Evolutionary conservation across 2,888 invertebrate species (phyloP).

Genomic region (Micoletzkya japonica): DNA sequence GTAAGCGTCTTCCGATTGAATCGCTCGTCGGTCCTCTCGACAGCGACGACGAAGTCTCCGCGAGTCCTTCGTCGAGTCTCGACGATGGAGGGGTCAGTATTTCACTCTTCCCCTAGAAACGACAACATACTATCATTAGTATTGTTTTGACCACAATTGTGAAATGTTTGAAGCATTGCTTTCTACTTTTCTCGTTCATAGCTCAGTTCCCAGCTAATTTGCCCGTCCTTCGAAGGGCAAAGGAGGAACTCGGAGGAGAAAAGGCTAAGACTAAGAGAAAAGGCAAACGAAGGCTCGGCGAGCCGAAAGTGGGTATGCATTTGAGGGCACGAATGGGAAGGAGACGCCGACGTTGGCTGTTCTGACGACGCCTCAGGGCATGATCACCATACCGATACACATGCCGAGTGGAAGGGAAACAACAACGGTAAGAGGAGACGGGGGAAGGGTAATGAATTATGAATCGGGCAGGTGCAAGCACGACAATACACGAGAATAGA

Average conservation of each 20-base stretch:
- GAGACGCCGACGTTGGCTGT: conserved; percentile 9
- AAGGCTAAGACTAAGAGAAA: too few relatives aligned
- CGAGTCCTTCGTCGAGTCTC: neutral
- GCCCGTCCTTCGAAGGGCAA: neutral
- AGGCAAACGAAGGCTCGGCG: too few relatives aligned
- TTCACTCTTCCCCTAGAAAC: neutral
- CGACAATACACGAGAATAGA: too few relatives aligned
- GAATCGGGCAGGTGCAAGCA: too few relatives aligned
- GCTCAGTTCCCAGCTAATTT: neutral
- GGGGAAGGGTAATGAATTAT: too few relatives aligned
- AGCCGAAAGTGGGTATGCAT: too few relatives aligned
- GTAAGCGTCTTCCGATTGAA: conserved; percentile 12
- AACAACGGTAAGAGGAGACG: too few relatives aligned
- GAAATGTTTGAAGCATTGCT: neutral
- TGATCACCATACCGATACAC: conserved; percentile 2
- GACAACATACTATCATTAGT: neutral
- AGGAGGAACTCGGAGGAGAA: too few relatives aligned
- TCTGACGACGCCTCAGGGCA: conserved; percentile 17
- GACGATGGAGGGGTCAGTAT: neutral
- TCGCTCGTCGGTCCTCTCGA: neutral
- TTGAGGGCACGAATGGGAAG: too few relatives aligned
- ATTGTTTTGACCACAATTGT: neutral
- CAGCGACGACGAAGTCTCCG: conserved; percentile 9
- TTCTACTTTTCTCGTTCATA: neutral
- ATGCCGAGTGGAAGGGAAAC: too few relatives aligned